Base-by-base conservation (phyloP, 2,113 vertebrate species). In the Noctilio leporinus region DNA sequence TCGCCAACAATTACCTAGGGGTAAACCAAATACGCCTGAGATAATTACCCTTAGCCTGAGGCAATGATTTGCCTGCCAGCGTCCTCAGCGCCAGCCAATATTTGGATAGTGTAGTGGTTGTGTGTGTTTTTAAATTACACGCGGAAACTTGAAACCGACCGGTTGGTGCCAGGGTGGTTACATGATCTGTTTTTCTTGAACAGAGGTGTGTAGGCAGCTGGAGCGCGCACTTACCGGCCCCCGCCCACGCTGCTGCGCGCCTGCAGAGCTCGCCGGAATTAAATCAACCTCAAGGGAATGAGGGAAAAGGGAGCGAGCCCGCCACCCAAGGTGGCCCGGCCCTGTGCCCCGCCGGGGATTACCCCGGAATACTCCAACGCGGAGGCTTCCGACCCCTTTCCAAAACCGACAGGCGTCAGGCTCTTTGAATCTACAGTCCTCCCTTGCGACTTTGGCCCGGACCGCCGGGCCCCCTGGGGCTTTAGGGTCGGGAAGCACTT, bases 381-480 rank as follows among this genome's bases (percentile, higher is more conserved):
- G 12, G 77, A 73, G 10, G 92, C 85, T 7, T 91, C 93, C 0
- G 38, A 19, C 20, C 24, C 51, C 28, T 97, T 67, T 98, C 98
- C 95, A 97, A 98, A 89, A 97, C 97, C 12, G 91, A 98, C 26
- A 96, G 98, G 84, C 93, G 96, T 2, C 98, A 95, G 94, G 97
- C 98, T 19, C 93, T 65, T 15, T 1, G 0, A 7, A 30, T 26
- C 55, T 0, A 38, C 11, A 24, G 70, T 62, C 43, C 12, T 57
- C 11, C 78, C 62, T 55, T 0, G 82, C 97, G 95, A 96, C 98
- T 28, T 86, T 98, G 2, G 97, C 97, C 77, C 57, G 98, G 7
- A 69, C 98, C 2, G 93, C 97, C 4, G 89, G 97, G 97, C 98
- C 43, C 97, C 98, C 35, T 97, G 98, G 8, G 98, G 64, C 98